phyloP scores from a whole-genome alignment of 2,797 vertebrate species.

The Pseudomugil tenellus region DNA sequence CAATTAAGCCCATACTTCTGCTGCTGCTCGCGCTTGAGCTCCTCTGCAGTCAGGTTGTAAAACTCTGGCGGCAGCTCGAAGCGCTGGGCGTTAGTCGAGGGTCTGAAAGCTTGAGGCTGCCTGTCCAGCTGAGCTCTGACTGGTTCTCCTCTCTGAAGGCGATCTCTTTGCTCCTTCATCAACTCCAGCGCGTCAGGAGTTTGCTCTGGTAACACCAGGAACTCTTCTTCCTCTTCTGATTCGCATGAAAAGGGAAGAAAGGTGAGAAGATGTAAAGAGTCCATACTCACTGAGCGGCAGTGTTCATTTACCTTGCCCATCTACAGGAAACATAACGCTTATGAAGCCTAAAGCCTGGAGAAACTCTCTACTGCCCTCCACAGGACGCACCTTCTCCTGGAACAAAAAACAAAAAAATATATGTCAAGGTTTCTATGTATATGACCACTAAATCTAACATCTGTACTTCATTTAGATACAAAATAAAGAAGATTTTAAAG shows the following conservation, averaged over 20 bases:
- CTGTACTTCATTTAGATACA: neutral
- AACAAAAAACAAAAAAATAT: neutral
- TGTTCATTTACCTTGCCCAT: slow-evolving; percentile 85
- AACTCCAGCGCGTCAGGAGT: slow-evolving; percentile 77
- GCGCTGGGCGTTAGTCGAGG: slow-evolving; percentile 83
- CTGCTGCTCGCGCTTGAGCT: slow-evolving; percentile 89
- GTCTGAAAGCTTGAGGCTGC: slow-evolving; percentile 83
- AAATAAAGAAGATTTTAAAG: neutral
- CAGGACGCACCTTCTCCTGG: slow-evolving; percentile 89
- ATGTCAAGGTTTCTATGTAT: neutral
- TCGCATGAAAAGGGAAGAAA: slow-evolving; percentile 9
- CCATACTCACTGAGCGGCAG: neutral
- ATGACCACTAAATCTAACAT: neutral
- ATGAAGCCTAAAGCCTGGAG: slow-evolving; percentile 91
- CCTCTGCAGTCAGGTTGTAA: slow-evolving; percentile 89
- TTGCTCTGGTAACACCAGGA: slow-evolving; percentile 85
- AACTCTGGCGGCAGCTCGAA: slow-evolving; percentile 93
- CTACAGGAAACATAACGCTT: slow-evolving; percentile 80
- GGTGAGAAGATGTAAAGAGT: neutral
- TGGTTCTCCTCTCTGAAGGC: slow-evolving; percentile 86
- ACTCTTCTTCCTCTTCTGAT: slow-evolving; percentile 87
- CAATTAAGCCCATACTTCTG: slow-evolving; percentile 76
- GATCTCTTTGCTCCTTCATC: slow-evolving; percentile 83
- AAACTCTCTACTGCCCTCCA: slow-evolving; percentile 90
- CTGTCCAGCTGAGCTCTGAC: slow-evolving; percentile 88